phyloP scores from a whole-genome alignment of 2,888 invertebrate species.

The Petrolisthes cinctipes region DNA sequence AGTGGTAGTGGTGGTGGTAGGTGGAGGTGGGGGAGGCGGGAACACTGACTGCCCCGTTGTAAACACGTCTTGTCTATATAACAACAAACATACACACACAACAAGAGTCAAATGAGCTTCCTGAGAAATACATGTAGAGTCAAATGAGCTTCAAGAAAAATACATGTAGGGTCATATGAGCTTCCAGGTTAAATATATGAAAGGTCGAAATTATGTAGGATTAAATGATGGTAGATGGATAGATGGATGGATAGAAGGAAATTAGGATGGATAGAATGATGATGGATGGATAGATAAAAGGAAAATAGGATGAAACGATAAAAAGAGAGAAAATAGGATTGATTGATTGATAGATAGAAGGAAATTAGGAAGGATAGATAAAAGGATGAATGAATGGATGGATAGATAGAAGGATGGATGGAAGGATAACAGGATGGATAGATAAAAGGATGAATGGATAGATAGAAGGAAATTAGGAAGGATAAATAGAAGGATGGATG shows the following conservation, averaged over 20 bases:
- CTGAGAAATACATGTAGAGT: too few species aligned
- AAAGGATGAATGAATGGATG: not conserved
- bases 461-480: not conserved
- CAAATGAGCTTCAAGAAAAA: too few species aligned
- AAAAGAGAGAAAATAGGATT: not conserved
- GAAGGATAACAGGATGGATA: not conserved
- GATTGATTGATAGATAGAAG: not conserved
- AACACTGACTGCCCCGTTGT: constrained; percentile 26
- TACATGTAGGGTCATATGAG: too few species aligned
- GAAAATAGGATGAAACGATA: too few species aligned
- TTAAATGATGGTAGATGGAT: too few species aligned
- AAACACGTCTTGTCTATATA: constrained; percentile 46
- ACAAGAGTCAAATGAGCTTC: not conserved
- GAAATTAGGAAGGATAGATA: not conserved
- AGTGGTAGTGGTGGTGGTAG: constrained; percentile 26
- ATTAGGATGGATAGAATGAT: too few species aligned
- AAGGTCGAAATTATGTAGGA: too few species aligned
- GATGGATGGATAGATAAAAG: too few species aligned
- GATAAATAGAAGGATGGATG: not conserved
- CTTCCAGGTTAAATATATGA: too few species aligned
- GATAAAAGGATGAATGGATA: not conserved
- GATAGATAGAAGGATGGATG: not conserved
- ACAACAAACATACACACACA: not conserved
- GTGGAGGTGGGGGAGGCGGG: not conserved
- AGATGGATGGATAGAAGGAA: too few species aligned